Evolutionary conservation across 2,888 invertebrate species (phyloP), one percentile per base, ranked within the genome.

Genomic region (Hipparchia sbordonii): DNA sequence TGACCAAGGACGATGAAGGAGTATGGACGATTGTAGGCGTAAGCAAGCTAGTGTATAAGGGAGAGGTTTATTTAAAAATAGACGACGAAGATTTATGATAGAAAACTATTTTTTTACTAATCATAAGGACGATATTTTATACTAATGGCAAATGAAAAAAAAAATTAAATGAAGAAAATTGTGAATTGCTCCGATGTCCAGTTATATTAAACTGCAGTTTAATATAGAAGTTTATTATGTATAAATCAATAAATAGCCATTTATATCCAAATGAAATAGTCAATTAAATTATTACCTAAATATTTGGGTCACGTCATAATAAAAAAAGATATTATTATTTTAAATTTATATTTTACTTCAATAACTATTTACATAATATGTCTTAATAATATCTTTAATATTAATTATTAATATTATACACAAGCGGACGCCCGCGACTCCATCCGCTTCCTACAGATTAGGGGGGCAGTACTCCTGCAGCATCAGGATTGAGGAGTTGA

Each of bases 21-120:
- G 0, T 72, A 0, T 93, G 92, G 92, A 80, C n/a, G 2, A 86
- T 93, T 2, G 77, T 82, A 0, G 93, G 84, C 0, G 85, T 92
- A 0, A 92, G 91, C 0, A 83, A 77, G 39, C 87, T 92, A 4
- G 82, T 88, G 0, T 90, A 89, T 33, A 76, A 79, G 72, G 84
- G 84, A 0, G 79, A 77, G 13, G 75, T 82, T 0, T 68, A 68
- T 63, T 77, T 89, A 52, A 75, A 76, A 63, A 76, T 86, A 52
- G 72, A 77, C 46, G 70, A 79, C 70, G 48, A 75, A 74, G 33
- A 65, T 65, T 33, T 65, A 52, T 39, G 65, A 52, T 65, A 12
- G 2, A 23, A 61, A 12, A 60, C 12, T 61, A n/a, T 45, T 3
- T 61, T 23, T 52, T 54, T 33, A 6, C 9, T 10, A 51, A 9